Evolutionary conservation across 1,140 invertebrate species (phyloP).

Genomic region (Zophobas atratus): DNA sequence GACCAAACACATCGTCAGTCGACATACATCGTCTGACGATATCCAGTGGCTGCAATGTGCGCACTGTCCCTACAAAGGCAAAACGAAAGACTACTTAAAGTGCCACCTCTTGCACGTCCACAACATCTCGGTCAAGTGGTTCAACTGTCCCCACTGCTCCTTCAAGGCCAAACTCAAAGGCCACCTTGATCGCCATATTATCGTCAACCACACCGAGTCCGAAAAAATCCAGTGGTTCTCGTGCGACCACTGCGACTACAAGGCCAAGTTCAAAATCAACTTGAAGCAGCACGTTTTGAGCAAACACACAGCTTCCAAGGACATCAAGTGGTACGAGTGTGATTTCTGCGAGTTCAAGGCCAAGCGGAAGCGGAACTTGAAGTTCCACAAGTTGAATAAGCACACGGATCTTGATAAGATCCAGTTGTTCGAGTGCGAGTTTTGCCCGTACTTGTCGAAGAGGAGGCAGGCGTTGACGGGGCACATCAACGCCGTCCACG

Average conservation of each 20-base stretch:
- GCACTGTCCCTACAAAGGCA: constrained; percentile 15
- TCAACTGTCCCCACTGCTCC: constrained; percentile 4
- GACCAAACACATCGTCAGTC: constrained; percentile 8
- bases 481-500: neutral
- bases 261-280: neutral
- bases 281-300: neutral
- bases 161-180: constrained; percentile 28
- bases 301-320: neutral
- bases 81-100: constrained; percentile 19
- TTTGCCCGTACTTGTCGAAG: neutral
- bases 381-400: neutral
- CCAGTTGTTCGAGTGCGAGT: neutral
- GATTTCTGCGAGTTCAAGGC: neutral
- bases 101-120: constrained; percentile 21
- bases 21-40: constrained; percentile 10
- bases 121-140: constrained; percentile 7
- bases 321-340: neutral
- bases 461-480: neutral
- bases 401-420: neutral
- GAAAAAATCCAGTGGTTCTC: constrained; percentile 5
- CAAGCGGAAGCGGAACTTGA: neutral
- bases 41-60: constrained; percentile 14
- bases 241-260: neutral
- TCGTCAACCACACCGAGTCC: constrained; percentile 4
- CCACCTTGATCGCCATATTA: constrained; percentile 5